These are phyloP conservation scores for Sebastes itinus DNA, from an alignment of 2,797 vertebrate species.

Conservation along the genomic window DNA sequence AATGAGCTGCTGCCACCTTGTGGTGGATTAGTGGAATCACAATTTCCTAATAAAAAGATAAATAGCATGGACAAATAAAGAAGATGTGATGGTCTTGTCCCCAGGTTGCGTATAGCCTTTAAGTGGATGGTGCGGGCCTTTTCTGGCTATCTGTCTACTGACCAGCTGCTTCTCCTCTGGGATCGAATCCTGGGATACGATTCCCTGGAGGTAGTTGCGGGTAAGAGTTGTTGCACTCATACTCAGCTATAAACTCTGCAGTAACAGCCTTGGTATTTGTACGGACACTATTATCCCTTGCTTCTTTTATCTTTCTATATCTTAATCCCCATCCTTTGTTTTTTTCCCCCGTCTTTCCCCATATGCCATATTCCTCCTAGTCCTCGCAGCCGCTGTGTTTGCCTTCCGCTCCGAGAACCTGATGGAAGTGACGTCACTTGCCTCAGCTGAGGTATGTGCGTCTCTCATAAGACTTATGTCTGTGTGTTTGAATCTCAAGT, in stretches of 20 bases:
- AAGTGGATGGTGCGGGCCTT: slow-evolving; percentile 99
- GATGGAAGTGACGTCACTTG: slow-evolving; percentile 98
- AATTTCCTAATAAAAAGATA: background rate
- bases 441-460: slow-evolving; percentile 92
- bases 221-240: slow-evolving; percentile 70
- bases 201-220: slow-evolving; percentile 94
- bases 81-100: background rate
- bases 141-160: slow-evolving; percentile 97
- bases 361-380: slow-evolving; percentile 65
- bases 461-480: slow-evolving; percentile 59
- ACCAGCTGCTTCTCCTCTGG: slow-evolving; percentile 97
- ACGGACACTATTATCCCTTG: background rate
- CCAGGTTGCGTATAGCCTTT: slow-evolving; percentile 94
- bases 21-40: slow-evolving; percentile 42
- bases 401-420: slow-evolving; percentile 98
- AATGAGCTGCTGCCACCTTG: slow-evolving; percentile 69
- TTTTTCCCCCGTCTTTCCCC: background rate
- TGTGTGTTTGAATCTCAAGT: slow-evolving; percentile 22
- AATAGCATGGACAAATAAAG: background rate
- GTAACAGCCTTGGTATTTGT: background rate
- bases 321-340: no score
- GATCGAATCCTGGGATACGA: slow-evolving; percentile 96
- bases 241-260: background rate
- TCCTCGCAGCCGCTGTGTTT: slow-evolving; percentile 96
- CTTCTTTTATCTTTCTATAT: background rate